Evolutionary conservation across 37 sponge, comb jelly and placozoan species (phyloP).

Genomic region (Chondrosia reniformis): DNA sequence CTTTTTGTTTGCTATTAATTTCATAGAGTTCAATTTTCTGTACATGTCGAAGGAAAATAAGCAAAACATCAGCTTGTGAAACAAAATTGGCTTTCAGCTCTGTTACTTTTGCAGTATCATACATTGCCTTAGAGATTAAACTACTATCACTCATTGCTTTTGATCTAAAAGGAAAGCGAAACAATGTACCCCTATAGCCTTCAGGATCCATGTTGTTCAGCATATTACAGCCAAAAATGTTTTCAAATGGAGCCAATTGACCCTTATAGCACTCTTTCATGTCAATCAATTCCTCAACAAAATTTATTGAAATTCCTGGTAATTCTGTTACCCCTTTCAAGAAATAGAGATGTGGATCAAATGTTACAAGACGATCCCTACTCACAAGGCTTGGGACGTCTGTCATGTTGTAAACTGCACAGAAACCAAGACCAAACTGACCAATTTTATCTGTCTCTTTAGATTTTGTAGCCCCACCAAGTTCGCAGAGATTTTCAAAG

Average conservation of each 20-base stretch:
- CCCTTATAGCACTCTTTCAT: constrained; percentile 17
- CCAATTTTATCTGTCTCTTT: constrained; percentile 67
- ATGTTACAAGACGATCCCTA: constrained; percentile 48
- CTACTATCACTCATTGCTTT: constrained; percentile 2
- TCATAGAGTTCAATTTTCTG: constrained; percentile 37
- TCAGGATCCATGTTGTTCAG: constrained; percentile 1
- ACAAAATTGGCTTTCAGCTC: constrained; percentile 17
- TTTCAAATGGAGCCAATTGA: constrained; percentile 67
- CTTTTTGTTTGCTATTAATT: too few species aligned
- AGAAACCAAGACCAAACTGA: constrained; percentile 81
- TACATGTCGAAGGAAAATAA: constrained; percentile 57
- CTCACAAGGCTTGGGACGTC: constrained; percentile 87
- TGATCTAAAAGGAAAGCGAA: constrained; percentile 67
- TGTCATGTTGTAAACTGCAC: constrained; percentile 64
- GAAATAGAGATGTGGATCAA: constrained; percentile 77
- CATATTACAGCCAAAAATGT: constrained; percentile 63
- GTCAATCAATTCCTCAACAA: not conserved
- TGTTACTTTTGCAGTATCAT: not conserved
- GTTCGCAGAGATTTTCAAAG: constrained; percentile 65
- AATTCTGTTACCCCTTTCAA: constrained; percentile 36
- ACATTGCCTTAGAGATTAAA: constrained; percentile 23
- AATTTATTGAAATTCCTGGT: constrained; percentile 61
- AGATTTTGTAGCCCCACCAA: constrained; percentile 72
- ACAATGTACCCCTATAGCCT: constrained; percentile 63
- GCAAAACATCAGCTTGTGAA: constrained; percentile 13